Percentiles rank a stretch among this genome's conserved stretches.
Evolutionary conservation across 2,888 invertebrate species (phyloP).

Genomic region (Scaptodrosophila latifasciaeformis): DNA sequence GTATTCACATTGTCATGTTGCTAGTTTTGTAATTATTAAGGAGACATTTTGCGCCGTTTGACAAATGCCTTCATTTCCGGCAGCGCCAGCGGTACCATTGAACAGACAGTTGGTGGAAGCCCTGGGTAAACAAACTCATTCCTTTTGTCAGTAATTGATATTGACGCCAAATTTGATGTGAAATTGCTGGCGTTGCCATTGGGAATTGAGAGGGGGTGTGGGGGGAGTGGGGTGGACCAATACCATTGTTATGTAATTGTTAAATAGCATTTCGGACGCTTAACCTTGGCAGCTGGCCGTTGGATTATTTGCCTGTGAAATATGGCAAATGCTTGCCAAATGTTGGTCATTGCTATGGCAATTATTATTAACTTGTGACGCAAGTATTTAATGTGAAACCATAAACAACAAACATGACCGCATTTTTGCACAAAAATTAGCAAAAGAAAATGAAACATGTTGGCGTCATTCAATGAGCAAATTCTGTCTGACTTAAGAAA

Average conservation of each 20-base stretch:
- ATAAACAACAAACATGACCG: conserved; percentile 36
- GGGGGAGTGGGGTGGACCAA: conserved; percentile 5
- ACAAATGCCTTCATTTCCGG: conserved; percentile 58
- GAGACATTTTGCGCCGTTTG: conserved; percentile 14
- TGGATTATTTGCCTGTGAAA: conserved; percentile 57
- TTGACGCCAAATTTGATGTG: conserved; percentile 62
- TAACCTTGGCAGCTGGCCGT: conserved; percentile 37
- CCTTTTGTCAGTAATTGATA: conserved; percentile 55
- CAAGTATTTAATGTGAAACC: conserved; percentile 34
- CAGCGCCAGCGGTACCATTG: not conserved
- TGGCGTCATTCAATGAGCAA: too few species aligned
- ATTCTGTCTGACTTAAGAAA: too few species aligned
- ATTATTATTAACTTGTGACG: conserved; percentile 50
- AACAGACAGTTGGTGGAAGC: conserved; percentile 21
- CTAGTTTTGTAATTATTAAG: conserved; percentile 57
- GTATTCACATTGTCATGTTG: conserved; percentile 44
- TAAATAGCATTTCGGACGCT: conserved; percentile 42
- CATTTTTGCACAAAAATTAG: conserved; percentile 28
- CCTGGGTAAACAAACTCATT: conserved; percentile 15
- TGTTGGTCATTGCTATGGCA: too few species aligned
- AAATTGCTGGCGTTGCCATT: conserved; percentile 47
- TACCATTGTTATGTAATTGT: conserved; percentile 56
- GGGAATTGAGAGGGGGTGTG: not conserved
- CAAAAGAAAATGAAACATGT: too few species aligned
- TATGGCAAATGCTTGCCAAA: conserved; percentile 54